phyloP scores from a whole-genome alignment of 2,888 invertebrate genomes.

The Lypha dubia region DNA sequence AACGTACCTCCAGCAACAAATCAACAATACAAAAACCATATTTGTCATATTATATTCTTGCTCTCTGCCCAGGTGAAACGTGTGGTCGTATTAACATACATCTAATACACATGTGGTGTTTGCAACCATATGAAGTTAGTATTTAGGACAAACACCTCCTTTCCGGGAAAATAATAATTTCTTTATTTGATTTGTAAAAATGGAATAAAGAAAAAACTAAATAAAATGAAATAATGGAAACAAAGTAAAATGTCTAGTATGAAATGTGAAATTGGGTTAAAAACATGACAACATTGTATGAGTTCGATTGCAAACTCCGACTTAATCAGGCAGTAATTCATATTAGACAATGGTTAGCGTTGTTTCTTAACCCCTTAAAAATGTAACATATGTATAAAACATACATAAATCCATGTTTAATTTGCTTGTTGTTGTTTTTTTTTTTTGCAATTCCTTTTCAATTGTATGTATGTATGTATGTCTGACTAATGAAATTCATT shows the following conservation, averaged over 20 bases:
- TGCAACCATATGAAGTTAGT: slow-evolving; percentile 38
- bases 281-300: slow-evolving; percentile 53
- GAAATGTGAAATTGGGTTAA: slow-evolving; percentile 60
- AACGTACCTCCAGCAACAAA: slow-evolving; percentile 58
- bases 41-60: slow-evolving; percentile 28
- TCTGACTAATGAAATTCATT: slow-evolving; percentile 50
- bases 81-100: no score
- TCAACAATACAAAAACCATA: slow-evolving; percentile 19
- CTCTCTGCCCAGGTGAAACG: slow-evolving; percentile 29
- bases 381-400: not conserved
- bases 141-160: slow-evolving; percentile 60
- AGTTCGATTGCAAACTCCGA: slow-evolving; percentile 22
- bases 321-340: slow-evolving; percentile 52
- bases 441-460: slow-evolving; percentile 11
- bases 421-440: not conserved
- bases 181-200: slow-evolving; percentile 49
- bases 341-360: slow-evolving; percentile 54
- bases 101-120: not conserved
- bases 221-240: not conserved
- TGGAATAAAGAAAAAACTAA: not conserved
- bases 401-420: not conserved
- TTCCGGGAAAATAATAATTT: slow-evolving; percentile 54
- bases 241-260: slow-evolving; percentile 19
- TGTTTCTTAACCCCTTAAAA: slow-evolving; percentile 63
- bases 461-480: slow-evolving; percentile 44